phyloP scores from a whole-genome alignment of 2,888 invertebrate species.

The Caenorhabditis zanzibari region DNA sequence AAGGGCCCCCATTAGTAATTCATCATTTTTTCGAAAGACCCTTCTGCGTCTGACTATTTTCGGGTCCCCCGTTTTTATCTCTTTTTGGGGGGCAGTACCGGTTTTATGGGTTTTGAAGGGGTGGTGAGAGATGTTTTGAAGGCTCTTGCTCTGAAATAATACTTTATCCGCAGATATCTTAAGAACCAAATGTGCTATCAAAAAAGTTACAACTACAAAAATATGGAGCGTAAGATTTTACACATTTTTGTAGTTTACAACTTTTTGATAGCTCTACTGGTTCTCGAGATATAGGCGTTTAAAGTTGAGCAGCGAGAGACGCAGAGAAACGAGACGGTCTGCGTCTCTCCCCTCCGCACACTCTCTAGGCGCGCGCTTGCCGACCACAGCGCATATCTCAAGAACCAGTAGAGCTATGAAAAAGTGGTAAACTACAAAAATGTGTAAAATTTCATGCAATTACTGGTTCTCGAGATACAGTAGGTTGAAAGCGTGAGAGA shows the following conservation, averaged over 20 bases:
- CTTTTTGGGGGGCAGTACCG: constrained; percentile 5
- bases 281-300: neutral
- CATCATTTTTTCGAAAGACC: constrained; percentile 46
- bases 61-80: neutral
- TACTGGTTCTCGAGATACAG: neutral
- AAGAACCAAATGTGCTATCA: neutral
- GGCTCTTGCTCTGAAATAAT: too few species aligned
- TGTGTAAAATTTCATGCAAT: too few species aligned
- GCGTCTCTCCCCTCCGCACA: neutral
- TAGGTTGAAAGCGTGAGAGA: too few species aligned
- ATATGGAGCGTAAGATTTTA: neutral
- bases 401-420: too few species aligned
- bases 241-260: neutral
- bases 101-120: neutral
- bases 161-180: neutral
- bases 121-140: neutral
- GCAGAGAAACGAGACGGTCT: neutral
- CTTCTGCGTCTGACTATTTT: constrained; percentile 8
- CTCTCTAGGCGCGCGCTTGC: too few species aligned
- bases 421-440: too few species aligned
- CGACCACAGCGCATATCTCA: too few species aligned
- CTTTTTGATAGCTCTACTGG: neutral
- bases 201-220: neutral
- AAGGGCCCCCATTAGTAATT: constrained; percentile 50
- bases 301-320: neutral